phyloP scores from a whole-genome alignment of 2,797 vertebrate species.

The Champsocephalus gunnari region DNA sequence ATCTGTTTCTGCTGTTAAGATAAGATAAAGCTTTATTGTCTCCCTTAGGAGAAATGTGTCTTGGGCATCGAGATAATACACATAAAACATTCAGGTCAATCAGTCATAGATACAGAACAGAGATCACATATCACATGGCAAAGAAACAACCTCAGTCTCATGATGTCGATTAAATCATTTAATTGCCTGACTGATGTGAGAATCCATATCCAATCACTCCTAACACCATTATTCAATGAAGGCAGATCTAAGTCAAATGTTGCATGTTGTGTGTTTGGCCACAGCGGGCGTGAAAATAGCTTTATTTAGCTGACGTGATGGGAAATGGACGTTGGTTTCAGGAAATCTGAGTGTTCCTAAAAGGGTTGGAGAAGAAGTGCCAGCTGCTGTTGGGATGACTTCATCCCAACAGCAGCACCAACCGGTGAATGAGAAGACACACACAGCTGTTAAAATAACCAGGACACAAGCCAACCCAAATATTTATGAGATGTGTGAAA shows the following conservation, averaged over 20 bases:
- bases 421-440: constrained; percentile 21
- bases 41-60: too few relatives aligned
- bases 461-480: constrained; percentile 70
- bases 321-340: constrained; percentile 36
- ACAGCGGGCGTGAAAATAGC: constrained; percentile 10
- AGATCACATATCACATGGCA: too few relatives aligned
- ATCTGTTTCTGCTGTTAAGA: constrained; percentile 14
- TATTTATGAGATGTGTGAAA: constrained; percentile 75
- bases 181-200: constrained; percentile 43
- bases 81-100: too few relatives aligned
- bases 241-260: constrained; percentile 25
- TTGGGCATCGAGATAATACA: too few relatives aligned
- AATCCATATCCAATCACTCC: constrained; percentile 56
- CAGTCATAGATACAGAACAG: too few relatives aligned
- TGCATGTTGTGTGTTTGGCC: constrained; percentile 5
- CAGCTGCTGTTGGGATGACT: constrained; percentile 79
- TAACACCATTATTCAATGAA: constrained; percentile 34
- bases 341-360: constrained; percentile 30
- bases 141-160: constrained; percentile 9
- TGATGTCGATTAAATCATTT: constrained; percentile 41
- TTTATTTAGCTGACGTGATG: constrained; percentile 45
- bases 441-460: constrained; percentile 37
- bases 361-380: constrained; percentile 45
- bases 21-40: too few relatives aligned
- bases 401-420: constrained; percentile 59